These are phyloP conservation scores for Coregonus suidteri DNA, from an alignment of 2,797 vertebrate genomes.

Conservation along the genomic window DNA sequence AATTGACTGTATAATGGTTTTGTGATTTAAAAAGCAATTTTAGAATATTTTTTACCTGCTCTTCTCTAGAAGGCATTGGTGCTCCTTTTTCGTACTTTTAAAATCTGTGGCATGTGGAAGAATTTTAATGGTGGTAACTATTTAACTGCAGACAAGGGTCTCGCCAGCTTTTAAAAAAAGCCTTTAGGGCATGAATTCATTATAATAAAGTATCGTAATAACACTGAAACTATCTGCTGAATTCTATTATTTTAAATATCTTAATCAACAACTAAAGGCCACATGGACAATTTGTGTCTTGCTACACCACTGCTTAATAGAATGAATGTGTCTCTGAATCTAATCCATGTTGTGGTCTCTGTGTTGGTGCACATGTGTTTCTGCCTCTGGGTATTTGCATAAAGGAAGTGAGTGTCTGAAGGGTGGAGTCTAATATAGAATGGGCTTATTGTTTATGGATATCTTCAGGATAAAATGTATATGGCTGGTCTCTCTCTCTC, in stretches of 20 bases:
- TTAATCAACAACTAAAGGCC: slow-evolving; percentile 4
- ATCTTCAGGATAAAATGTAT: slow-evolving; percentile 2
- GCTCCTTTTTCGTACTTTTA: slow-evolving; percentile 34
- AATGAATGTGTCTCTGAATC: not conserved
- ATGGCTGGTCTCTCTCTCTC: not conserved
- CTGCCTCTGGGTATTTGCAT: slow-evolving; percentile 7
- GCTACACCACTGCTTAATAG: not conserved
- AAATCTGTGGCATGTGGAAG: slow-evolving; percentile 41
- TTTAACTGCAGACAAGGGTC: slow-evolving; percentile 14
- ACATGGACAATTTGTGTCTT: not conserved
- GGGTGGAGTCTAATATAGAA: slow-evolving; percentile 3
- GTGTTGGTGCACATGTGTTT: not conserved
- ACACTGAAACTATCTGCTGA: slow-evolving; percentile 3
- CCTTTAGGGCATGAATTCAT: slow-evolving; percentile 27
- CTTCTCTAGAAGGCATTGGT: slow-evolving; percentile 17
- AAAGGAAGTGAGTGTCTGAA: not conserved
- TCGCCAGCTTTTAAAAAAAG: slow-evolving; percentile 35
- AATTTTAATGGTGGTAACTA: slow-evolving; percentile 37
- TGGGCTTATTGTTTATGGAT: slow-evolving; percentile 9
- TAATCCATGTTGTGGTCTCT: not conserved
- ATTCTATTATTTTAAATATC: slow-evolving; percentile 7
- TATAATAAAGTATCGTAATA: not conserved
- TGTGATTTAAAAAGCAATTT: slow-evolving; percentile 58
- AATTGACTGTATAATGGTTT: slow-evolving; percentile 55
- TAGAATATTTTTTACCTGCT: slow-evolving; percentile 62